phyloP scores from a whole-genome alignment of 2,888 invertebrate genomes.

The Melinaea menophilus region DNA sequence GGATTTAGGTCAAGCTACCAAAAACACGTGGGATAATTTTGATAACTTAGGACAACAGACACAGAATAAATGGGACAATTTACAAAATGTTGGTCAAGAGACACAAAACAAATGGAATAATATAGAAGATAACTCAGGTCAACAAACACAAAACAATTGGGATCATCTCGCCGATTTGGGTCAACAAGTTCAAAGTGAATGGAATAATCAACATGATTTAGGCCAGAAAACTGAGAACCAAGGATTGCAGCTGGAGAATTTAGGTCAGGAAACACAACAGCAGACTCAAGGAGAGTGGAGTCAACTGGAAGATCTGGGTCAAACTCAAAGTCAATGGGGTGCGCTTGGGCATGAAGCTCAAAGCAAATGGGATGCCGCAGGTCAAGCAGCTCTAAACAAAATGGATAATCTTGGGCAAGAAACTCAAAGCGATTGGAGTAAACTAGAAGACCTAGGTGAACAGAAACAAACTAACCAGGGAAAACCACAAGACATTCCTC shows the following conservation, averaged over 20 bases:
- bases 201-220: conserved; percentile 30
- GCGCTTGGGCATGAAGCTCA: conserved; percentile 37
- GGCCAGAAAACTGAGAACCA: conserved; percentile 40
- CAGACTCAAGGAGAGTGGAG: conserved; percentile 32
- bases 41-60: conserved; percentile 43
- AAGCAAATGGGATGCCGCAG: conserved; percentile 19
- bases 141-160: conserved; percentile 40
- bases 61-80: conserved; percentile 38
- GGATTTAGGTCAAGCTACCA: conserved; percentile 40
- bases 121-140: conserved; percentile 36
- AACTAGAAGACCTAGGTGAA: conserved; percentile 29
- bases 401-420: conserved; percentile 36
- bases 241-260: conserved; percentile 35
- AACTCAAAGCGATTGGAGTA: conserved; percentile 31
- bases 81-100: conserved; percentile 46
- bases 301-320: conserved; percentile 31
- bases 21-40: conserved; percentile 33
- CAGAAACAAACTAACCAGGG: conserved; percentile 33
- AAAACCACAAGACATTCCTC: conserved; percentile 29
- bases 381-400: conserved; percentile 6
- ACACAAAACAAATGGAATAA: conserved; percentile 39
- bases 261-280: conserved; percentile 41
- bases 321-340: conserved; percentile 33
- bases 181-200: conserved; percentile 38
- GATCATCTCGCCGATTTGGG: conserved; percentile 33